Conservation (phyloP, 2,888 invertebrate species). For the Galerucella calmariensis region DNA sequence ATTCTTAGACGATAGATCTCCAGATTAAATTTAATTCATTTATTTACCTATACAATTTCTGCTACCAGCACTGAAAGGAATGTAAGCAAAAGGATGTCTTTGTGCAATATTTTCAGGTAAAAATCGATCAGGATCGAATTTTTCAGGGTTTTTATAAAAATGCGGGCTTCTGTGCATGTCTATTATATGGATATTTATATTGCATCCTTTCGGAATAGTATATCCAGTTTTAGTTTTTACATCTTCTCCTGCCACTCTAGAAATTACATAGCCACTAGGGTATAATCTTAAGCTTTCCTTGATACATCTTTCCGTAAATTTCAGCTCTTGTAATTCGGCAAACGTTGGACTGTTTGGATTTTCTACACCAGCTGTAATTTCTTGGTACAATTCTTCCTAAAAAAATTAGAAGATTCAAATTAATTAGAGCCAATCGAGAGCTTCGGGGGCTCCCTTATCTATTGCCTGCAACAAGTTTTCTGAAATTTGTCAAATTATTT, state of each 20-base stretch:
- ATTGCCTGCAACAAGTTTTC: too few relatives aligned
- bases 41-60: slow-evolving; percentile 60
- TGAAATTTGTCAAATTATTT: too few relatives aligned
- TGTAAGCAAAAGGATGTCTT: slow-evolving; percentile 64
- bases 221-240: slow-evolving; percentile 48
- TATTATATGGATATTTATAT: slow-evolving; percentile 51
- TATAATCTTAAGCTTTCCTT: slow-evolving; percentile 49
- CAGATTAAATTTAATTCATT: too few relatives aligned
- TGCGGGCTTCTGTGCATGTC: slow-evolving; percentile 65
- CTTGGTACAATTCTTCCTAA: slow-evolving; percentile 44
- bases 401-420: slow-evolving; percentile 29
- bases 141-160: slow-evolving; percentile 64
- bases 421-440: too few relatives aligned
- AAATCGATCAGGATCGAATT: slow-evolving; percentile 58
- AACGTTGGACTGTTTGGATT: slow-evolving; percentile 63
- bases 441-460: too few relatives aligned
- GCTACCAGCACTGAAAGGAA: slow-evolving; percentile 65
- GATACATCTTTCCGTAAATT: slow-evolving; percentile 68
- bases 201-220: slow-evolving; percentile 60
- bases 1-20: too few relatives aligned
- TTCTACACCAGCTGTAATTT: slow-evolving; percentile 43
- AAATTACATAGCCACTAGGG: slow-evolving; percentile 47
- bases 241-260: slow-evolving; percentile 57
- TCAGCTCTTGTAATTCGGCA: slow-evolving; percentile 70
- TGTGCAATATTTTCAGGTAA: slow-evolving; percentile 57